Evolutionary conservation across 2,113 vertebrate species (phyloP).

Genomic region (Seriola quinqueradiata): DNA sequence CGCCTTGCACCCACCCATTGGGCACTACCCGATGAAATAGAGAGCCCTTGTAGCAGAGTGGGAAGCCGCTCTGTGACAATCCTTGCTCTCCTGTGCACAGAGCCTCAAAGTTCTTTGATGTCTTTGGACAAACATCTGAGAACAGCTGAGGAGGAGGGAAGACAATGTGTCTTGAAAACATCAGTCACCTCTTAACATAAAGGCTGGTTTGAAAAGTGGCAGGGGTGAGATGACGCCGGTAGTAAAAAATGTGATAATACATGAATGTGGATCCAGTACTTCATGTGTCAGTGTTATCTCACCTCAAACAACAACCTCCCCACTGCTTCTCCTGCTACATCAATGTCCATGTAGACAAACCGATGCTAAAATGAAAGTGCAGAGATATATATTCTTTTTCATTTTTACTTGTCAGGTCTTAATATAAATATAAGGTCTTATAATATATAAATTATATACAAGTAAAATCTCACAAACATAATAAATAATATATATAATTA

Average conservation of each 20-base stretch:
- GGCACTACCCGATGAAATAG: conserved; percentile 90
- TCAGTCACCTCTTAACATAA: background rate
- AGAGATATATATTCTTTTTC: background rate
- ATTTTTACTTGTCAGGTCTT: background rate
- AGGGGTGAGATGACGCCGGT: background rate
- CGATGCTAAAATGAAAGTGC: conserved; percentile 74
- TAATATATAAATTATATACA: background rate
- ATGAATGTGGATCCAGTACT: conserved; percentile 4
- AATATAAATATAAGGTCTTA: no score
- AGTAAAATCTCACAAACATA: background rate
- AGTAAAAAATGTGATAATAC: background rate
- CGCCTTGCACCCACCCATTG: conserved; percentile 93
- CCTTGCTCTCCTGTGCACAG: conserved; percentile 88
- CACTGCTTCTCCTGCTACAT: conserved; percentile 75
- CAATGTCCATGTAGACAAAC: conserved; percentile 90
- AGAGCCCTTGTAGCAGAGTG: conserved; percentile 87
- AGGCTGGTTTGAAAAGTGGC: background rate
- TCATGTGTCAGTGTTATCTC: conserved; percentile 19
- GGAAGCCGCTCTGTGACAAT: conserved; percentile 67
- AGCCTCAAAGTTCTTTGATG: conserved; percentile 89
- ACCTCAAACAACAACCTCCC: conserved; percentile 93
- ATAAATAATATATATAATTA: background rate
- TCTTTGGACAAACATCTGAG: conserved; percentile 90
- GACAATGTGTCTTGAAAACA: conserved; percentile 2
- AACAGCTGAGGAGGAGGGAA: conserved; percentile 86